These are phyloP conservation scores for Acanthoscelides obtectus DNA, from an alignment of 2,888 invertebrate species.

Conservation along the genomic window DNA sequence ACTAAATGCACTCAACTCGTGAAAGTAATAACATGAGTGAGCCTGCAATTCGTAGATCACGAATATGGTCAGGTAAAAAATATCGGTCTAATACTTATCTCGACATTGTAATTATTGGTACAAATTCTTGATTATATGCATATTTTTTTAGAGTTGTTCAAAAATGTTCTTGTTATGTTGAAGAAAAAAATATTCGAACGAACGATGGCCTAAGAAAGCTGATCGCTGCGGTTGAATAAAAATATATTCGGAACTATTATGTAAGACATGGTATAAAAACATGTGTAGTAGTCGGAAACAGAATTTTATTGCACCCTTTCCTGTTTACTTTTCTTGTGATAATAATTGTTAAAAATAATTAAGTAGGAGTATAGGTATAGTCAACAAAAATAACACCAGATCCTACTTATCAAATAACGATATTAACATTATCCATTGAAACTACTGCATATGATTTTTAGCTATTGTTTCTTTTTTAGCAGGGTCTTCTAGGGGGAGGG, in stretches of 20 bases:
- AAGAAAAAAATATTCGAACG: not conserved
- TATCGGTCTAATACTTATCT: slow-evolving; percentile 13
- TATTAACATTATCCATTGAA: too few species aligned
- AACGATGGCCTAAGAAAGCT: not conserved
- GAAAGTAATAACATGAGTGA: not conserved
- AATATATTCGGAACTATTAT: not conserved
- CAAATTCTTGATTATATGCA: not conserved
- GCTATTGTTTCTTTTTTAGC: too few species aligned
- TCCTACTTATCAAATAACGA: too few species aligned
- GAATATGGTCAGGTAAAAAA: slow-evolving; percentile 20
- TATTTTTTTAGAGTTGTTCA: not conserved
- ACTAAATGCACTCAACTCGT: not conserved
- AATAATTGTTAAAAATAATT: not conserved
- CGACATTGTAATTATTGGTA: not conserved
- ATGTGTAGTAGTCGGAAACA: not conserved
- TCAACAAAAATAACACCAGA: not conserved
- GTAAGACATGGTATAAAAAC: not conserved
- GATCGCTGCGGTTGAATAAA: not conserved
- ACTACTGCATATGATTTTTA: too few species aligned
- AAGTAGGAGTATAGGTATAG: not conserved
- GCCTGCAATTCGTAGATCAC: not conserved
- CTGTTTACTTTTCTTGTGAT: not conserved
- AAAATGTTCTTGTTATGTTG: not conserved
- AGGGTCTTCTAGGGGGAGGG: too few species aligned
- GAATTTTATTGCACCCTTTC: not conserved